phyloP scores from a whole-genome alignment of 2,797 vertebrate species.

The Zalophus californianus region DNA sequence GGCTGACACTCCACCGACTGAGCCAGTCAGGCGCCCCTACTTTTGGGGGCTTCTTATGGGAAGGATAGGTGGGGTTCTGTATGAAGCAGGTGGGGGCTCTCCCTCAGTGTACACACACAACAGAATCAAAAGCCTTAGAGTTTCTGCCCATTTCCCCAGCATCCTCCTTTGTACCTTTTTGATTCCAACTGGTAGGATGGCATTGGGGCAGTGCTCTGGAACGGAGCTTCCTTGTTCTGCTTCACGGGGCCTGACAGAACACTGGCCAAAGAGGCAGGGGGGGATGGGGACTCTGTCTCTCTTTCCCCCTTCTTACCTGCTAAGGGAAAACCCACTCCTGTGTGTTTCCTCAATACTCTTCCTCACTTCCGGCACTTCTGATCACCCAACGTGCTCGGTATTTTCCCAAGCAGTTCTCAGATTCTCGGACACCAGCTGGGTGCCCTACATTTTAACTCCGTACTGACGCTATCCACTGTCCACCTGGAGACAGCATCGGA shows the following conservation, averaged over 20 bases:
- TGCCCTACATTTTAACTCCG: neutral
- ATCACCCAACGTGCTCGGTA: neutral
- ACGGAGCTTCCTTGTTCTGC: neutral
- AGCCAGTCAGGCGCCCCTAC: neutral
- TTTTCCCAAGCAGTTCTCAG: neutral
- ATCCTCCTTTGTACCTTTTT: rapidly evolving
- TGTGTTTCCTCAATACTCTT: neutral
- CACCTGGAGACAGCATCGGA: neutral
- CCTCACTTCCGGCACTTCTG: neutral
- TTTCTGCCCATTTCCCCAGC: neutral
- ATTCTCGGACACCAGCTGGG: neutral
- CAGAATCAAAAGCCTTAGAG: neutral
- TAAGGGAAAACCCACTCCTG: neutral
- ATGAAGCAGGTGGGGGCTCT: neutral
- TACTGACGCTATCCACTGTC: neutral
- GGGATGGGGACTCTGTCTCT: neutral
- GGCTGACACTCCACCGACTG: neutral
- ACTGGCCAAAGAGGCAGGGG: neutral
- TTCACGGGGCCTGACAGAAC: neutral
- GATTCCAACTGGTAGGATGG: too few relatives aligned
- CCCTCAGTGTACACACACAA: rapidly evolving
- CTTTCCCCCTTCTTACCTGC: neutral
- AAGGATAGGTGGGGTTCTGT: rapidly evolving
- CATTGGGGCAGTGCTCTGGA: neutral
- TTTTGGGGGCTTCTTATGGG: neutral